Evolutionary conservation across 2,113 vertebrate genomes (phyloP), one percentile per base, ranked within the genome.

Genomic region (Tichodroma muraria): DNA sequence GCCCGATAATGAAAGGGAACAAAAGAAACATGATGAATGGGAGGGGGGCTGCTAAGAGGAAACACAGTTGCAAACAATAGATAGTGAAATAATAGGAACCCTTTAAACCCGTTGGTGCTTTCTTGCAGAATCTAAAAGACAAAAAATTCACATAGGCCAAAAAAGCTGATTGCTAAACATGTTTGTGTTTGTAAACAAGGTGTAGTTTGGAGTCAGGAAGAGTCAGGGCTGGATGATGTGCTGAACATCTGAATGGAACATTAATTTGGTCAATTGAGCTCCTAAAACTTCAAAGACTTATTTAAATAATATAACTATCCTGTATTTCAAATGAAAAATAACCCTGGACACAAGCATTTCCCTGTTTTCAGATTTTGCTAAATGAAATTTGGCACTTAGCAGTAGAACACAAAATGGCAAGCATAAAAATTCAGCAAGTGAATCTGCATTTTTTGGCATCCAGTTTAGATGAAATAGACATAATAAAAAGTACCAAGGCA

Each of bases 11-110:
- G 90, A 94, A 92, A 95, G 38, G n/a, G 57, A 94, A 96, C 85
- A 95, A 81, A 89, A 93, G 80, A 88, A 93, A 88, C 4, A 16
- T 89, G 87, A 93, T 94, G 92, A 96, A 96, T 97, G 92, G 95
- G 53, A 78, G 69, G 37, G 81, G n/a, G 31, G 35, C 28, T 77
- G 44, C 13, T 37, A 75, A 64, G 30, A 61, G 88, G 82, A 90
- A 87, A 81, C 45, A 65, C 54, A 88, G 57, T 76, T 80, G 57
- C 60, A 84, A 69, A 85, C 72, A 92, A 75, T n/a, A 82, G 94
- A 95, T 49, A 77, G 69, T 49, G 53, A 77, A 85, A 56, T 75
- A 84, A 81, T 13, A 52, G 52, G 59, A 61, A 96, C 56, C 60
- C 35, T 88, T 73, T 82, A 93, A 96, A 89, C 16, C 28, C 81